Percentiles rank a stretch among this genome's conserved stretches.
phyloP scores from a whole-genome alignment of 2,113 vertebrate species.

The Cyanocitta stelleri region DNA sequence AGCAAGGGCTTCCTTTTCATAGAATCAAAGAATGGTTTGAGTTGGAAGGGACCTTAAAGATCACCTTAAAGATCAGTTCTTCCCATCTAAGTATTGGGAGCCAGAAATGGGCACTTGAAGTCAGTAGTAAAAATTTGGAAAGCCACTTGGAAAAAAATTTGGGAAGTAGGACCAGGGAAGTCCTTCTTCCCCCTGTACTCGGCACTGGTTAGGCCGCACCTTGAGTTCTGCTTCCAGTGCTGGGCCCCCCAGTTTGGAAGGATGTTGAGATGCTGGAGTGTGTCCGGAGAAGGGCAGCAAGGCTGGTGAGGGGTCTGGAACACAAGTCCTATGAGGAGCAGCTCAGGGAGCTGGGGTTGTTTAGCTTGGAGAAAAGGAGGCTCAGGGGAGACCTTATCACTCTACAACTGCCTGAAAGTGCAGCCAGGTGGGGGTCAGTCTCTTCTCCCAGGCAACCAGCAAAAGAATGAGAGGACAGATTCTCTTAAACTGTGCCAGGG shows the following conservation, averaged over 20 bases:
- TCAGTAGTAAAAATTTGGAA: neutral
- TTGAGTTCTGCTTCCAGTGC: neutral
- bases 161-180: neutral
- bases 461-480: neutral
- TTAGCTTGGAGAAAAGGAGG: neutral
- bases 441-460: accelerated
- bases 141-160: neutral
- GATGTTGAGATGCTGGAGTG: accelerated
- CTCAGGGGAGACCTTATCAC: no score
- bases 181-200: accelerated
- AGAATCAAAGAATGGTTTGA: neutral
- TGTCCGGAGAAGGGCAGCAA: neutral
- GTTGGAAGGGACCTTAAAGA: neutral
- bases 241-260: accelerated
- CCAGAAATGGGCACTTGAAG: neutral
- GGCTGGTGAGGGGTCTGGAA: neutral
- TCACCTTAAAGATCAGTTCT: neutral
- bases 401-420: neutral
- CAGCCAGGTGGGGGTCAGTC: neutral
- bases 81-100: accelerated
- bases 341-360: neutral
- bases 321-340: neutral
- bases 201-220: accelerated
- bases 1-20: neutral
- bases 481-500: neutral